Percentiles rank a stretch among this genome's conserved stretches.
These are phyloP conservation scores for Chelonia mydas DNA, from an alignment of 2,797 vertebrate genomes.

Conservation along the genomic window DNA sequence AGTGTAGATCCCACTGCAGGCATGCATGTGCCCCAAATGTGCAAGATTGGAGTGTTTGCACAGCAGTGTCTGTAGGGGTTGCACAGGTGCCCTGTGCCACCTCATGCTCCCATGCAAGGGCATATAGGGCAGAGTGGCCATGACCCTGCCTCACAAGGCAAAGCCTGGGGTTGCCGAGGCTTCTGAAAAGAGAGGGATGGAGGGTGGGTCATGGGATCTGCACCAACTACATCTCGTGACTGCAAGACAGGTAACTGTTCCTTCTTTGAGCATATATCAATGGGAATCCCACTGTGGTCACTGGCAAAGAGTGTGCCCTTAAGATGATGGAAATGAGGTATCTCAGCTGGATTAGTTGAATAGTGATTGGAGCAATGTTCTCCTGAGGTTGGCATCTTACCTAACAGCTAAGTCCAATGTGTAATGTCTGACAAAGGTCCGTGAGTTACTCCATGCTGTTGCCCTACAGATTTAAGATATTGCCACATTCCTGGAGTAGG, in stretches of 20 bases:
- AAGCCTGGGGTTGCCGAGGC: not conserved
- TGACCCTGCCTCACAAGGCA: not conserved
- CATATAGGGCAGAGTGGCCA: not conserved
- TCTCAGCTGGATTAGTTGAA: too few species aligned
- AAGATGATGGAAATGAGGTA: not conserved
- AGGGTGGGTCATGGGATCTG: not conserved
- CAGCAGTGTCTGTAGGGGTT: fast-evolving
- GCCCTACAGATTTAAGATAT: not conserved
- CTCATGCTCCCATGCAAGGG: not conserved
- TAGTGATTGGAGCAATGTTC: not conserved
- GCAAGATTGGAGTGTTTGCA: fast-evolving
- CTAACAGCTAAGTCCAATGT: not conserved
- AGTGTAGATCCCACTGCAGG: not conserved
- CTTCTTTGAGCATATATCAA: not conserved
- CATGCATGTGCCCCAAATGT: not conserved
- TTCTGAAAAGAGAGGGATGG: not conserved
- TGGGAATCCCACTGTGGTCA: not conserved
- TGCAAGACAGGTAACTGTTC: not conserved
- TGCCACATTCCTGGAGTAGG: not conserved
- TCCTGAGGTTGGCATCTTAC: not conserved
- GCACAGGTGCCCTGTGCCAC: not conserved
- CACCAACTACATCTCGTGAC: not conserved
- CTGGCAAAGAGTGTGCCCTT: not conserved
- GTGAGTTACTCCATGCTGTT: not conserved
- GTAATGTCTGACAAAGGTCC: not conserved